These are phyloP conservation scores for Agonopterix subpropinquella DNA, from an alignment of 2,888 invertebrate species.

Conservation along the genomic window DNA sequence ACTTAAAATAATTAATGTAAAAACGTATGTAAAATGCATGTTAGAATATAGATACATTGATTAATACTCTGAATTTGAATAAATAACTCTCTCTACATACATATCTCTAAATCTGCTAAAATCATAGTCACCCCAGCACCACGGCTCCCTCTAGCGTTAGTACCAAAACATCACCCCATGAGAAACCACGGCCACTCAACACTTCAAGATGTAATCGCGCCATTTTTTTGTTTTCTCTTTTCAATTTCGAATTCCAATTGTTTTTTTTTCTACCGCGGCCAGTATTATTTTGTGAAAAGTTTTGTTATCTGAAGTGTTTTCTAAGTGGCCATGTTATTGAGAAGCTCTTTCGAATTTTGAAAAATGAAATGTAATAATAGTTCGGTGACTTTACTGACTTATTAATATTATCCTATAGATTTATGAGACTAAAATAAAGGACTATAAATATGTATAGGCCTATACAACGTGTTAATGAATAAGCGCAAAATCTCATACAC, in stretches of 20 bases:
- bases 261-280: constrained; percentile 54
- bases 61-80: too few species aligned
- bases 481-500: too few species aligned
- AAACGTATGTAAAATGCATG: too few species aligned
- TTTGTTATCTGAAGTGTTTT: constrained; percentile 49
- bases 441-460: too few species aligned
- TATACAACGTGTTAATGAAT: too few species aligned
- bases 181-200: constrained; percentile 60
- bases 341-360: constrained; percentile 41
- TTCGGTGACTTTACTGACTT: too few species aligned
- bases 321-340: constrained; percentile 59
- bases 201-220: constrained; percentile 71
- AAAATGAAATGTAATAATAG: constrained; percentile 35
- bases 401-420: too few species aligned
- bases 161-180: constrained; percentile 72
- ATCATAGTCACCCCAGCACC: constrained; percentile 26
- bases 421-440: too few species aligned
- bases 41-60: too few species aligned
- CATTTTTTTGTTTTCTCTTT: constrained; percentile 64
- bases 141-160: constrained; percentile 62
- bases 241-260: constrained; percentile 45
- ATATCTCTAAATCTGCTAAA: not conserved
- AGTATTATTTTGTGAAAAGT: constrained; percentile 37
- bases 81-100: not conserved
- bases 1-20: too few species aligned